Evolutionary conservation across 2,888 invertebrate genomes (phyloP).

Genomic region (Tetanocera ferruginea): DNA sequence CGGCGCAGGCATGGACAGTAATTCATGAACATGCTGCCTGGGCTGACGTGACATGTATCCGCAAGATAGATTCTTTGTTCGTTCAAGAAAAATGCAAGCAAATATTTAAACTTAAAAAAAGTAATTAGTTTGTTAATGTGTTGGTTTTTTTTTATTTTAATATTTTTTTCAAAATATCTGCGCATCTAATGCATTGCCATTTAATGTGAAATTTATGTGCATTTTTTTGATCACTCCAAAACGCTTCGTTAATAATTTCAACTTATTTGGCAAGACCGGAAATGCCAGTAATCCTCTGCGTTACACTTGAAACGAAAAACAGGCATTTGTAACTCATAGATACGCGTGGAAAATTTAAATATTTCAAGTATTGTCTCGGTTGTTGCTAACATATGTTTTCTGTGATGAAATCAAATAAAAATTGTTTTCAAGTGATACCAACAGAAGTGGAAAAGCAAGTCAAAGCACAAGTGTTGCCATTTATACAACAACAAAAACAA

Average conservation of each 20-base stretch:
- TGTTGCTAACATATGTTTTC: constrained; percentile 8
- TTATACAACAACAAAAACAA: not conserved
- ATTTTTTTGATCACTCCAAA: not conserved
- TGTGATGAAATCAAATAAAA: not conserved
- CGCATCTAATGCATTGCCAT: not conserved
- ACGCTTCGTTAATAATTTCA: not conserved
- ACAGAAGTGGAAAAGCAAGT: not conserved
- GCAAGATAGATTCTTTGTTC: not conserved
- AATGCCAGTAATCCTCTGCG: not conserved
- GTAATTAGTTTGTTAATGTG: not conserved
- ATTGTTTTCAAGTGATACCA: not conserved
- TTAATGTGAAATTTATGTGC: constrained; percentile 10
- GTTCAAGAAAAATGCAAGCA: not conserved
- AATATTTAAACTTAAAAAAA: not conserved
- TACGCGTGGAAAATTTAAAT: not conserved
- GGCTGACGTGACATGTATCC: constrained; percentile 20
- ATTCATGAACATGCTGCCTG: constrained; percentile 14
- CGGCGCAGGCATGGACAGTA: constrained; percentile 1
- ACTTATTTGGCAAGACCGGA: not conserved
- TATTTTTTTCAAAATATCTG: not conserved
- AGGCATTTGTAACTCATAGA: not conserved
- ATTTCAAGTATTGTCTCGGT: not conserved
- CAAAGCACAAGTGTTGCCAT: not conserved
- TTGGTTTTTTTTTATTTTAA: not conserved
- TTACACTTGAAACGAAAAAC: not conserved